These are phyloP conservation scores for Chloropsis cyanopogon DNA, from an alignment of 2,113 vertebrate genomes.

Conservation along the genomic window DNA sequence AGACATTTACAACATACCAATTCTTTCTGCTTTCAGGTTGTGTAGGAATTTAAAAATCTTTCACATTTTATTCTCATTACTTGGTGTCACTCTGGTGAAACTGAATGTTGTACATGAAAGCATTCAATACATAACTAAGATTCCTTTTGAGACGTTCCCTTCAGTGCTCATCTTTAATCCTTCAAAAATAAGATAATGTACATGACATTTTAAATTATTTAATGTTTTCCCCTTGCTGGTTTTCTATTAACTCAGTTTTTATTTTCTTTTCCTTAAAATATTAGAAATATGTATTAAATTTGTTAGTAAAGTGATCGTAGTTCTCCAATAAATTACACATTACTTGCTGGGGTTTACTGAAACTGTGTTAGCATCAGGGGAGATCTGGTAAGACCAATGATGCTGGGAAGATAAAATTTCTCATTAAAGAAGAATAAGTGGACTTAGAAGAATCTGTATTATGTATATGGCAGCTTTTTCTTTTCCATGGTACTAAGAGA, in stretches of 20 bases:
- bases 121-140: background rate
- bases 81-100: background rate
- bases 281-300: background rate
- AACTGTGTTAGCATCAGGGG: conserved; percentile 21
- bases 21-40: background rate
- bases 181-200: background rate
- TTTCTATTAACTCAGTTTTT: conserved; percentile 19
- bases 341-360: conserved; percentile 6
- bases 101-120: background rate
- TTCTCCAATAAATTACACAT: conserved; percentile 60
- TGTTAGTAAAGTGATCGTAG: background rate
- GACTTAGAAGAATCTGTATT: background rate
- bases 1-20: background rate
- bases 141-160: background rate
- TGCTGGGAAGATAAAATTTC: conserved; percentile 3
- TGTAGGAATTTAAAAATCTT: background rate
- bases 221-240: background rate
- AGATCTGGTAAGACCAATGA: background rate
- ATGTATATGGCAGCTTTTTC: background rate
- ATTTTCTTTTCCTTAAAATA: conserved; percentile 25
- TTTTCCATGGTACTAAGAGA: background rate
- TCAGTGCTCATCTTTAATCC: background rate
- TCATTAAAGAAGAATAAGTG: background rate
- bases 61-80: background rate
- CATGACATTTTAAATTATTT: background rate